phyloP scores from a whole-genome alignment of 1,140 invertebrate genomes.

The Hermetia illucens region DNA sequence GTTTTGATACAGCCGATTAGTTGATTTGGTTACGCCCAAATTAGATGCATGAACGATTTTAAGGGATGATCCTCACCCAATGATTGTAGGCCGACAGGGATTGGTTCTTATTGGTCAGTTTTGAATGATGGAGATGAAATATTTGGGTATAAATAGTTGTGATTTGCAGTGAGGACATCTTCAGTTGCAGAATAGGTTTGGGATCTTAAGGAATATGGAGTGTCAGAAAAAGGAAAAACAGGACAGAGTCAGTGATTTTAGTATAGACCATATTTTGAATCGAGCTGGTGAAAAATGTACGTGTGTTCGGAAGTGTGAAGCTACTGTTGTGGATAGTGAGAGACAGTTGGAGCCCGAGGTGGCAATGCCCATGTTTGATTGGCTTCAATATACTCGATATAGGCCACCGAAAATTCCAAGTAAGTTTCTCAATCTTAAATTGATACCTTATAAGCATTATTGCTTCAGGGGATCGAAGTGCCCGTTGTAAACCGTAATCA shows the following conservation, averaged over 20 bases:
- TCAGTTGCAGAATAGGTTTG: too few relatives aligned
- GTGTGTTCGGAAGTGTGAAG: constrained; percentile 11
- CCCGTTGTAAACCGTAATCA: too few relatives aligned
- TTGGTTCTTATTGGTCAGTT: too few relatives aligned
- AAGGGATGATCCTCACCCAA: constrained; percentile 1
- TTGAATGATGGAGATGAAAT: too few relatives aligned
- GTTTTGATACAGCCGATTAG: background rate
- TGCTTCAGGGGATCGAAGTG: too few relatives aligned
- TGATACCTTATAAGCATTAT: too few relatives aligned
- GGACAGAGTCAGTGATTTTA: constrained; percentile 29
- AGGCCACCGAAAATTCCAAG: constrained; percentile 55
- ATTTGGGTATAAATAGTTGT: too few relatives aligned
- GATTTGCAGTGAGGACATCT: too few relatives aligned
- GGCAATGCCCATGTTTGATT: constrained; percentile 31
- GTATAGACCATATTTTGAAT: constrained; percentile 37
- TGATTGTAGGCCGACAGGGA: too few relatives aligned
- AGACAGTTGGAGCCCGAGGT: background rate
- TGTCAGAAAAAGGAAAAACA: too few relatives aligned
- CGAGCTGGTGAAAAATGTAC: constrained; percentile 29
- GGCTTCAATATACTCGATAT: constrained; percentile 60
- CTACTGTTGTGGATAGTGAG: constrained; percentile 2
- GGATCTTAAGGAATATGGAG: too few relatives aligned
- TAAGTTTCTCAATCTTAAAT: too few relatives aligned
- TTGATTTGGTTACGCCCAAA: background rate
- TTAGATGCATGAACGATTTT: background rate